Evolutionary conservation across 2,113 vertebrate species (phyloP).

Genomic region (Myotis lucifugus): DNA sequence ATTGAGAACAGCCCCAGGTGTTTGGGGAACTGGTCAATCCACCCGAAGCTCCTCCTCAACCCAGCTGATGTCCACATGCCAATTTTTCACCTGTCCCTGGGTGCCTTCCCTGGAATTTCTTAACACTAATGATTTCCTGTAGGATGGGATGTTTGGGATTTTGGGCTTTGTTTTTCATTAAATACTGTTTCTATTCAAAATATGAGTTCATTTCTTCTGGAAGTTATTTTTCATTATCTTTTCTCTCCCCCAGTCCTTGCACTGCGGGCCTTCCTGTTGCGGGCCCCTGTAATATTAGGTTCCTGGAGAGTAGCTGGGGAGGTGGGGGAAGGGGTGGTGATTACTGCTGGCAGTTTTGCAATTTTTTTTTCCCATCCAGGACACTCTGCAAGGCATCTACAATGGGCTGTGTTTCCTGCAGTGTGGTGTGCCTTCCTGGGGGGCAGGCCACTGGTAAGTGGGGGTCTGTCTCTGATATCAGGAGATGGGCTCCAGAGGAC

Average conservation of each 20-base stretch:
- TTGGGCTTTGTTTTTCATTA: conserved; percentile 57
- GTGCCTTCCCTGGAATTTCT: conserved; percentile 27
- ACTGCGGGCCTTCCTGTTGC: conserved; percentile 29
- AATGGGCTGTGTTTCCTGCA: background rate
- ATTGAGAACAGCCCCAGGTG: background rate
- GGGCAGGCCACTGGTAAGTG: background rate
- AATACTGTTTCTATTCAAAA: conserved; percentile 63
- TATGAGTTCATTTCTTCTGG: conserved; percentile 52
- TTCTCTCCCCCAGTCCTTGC: conserved; percentile 40
- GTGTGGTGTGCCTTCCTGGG: background rate
- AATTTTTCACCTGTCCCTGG: conserved; percentile 25
- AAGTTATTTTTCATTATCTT: conserved; percentile 69
- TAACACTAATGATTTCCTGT: conserved; percentile 67
- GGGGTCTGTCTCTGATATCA: background rate
- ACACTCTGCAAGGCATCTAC: background rate
- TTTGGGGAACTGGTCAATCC: background rate
- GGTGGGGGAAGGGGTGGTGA: background rate
- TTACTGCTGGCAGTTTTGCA: background rate
- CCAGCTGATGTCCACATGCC: background rate
- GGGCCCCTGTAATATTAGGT: conserved; percentile 1
- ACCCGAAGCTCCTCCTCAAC: background rate
- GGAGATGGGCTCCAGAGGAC: background rate
- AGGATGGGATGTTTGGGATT: conserved; percentile 47
- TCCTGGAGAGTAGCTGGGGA: conserved; percentile 1
- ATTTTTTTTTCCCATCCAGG: background rate